These are phyloP conservation scores for Malaclemys terrapin DNA, from an alignment of 2,113 vertebrate species.

Conservation along the genomic window DNA sequence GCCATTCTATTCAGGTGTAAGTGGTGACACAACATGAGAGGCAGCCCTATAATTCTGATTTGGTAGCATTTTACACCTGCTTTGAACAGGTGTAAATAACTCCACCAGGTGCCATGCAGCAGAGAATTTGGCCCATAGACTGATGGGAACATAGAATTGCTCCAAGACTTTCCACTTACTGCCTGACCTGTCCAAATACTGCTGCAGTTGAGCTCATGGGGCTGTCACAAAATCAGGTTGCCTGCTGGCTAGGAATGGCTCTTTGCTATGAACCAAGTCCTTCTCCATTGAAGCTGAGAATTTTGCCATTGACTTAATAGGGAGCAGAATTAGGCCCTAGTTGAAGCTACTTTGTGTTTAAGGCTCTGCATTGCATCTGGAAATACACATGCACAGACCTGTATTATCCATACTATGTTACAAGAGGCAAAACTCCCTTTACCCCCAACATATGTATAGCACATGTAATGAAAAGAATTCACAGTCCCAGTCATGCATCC, in stretches of 20 bases:
- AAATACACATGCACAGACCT: not conserved
- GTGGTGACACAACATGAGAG: not conserved
- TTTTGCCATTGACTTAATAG: conserved; percentile 26
- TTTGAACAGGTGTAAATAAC: not conserved
- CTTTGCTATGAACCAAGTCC: conserved; percentile 17
- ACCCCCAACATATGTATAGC: accelerated
- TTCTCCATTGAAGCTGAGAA: not conserved
- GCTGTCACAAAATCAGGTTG: not conserved
- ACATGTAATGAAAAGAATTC: not conserved
- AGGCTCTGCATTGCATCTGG: not conserved
- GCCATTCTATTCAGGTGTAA: not conserved
- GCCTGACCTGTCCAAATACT: not conserved
- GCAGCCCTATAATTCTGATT: not conserved
- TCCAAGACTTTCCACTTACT: conserved; percentile 22
- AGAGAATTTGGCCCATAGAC: not conserved
- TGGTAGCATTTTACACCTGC: not conserved
- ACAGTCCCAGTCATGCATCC: not conserved
- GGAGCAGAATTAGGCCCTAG: conserved; percentile 37
- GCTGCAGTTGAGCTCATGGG: not conserved
- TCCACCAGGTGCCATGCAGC: not conserved
- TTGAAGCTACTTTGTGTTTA: not conserved
- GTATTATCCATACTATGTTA: not conserved
- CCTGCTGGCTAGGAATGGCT: not conserved
- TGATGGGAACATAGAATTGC: not conserved
- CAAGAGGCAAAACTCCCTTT: conserved; percentile 11